Evolutionary conservation across 2,888 invertebrate genomes (phyloP).

Genomic region (Melieria crassipennis): DNA sequence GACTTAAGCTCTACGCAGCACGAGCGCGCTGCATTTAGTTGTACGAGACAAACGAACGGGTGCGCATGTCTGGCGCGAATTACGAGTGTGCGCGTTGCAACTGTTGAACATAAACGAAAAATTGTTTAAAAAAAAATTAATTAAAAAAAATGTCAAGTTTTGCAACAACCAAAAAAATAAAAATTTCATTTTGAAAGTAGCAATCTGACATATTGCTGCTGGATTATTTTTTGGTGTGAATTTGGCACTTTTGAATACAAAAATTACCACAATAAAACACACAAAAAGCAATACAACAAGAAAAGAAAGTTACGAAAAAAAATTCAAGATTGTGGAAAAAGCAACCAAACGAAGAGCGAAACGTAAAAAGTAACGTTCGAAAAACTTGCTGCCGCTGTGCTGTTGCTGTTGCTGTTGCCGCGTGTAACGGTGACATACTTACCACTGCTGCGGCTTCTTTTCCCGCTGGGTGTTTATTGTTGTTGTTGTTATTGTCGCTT

Average conservation of each 20-base stretch:
- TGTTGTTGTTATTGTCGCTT: conserved; percentile 21
- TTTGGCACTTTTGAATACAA: not conserved
- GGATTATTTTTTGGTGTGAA: not conserved
- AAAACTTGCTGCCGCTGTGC: conserved; percentile 9
- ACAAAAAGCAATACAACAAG: too few relatives aligned
- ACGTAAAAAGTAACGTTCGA: conserved; percentile 38
- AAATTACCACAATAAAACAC: not conserved
- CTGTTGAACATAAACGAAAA: conserved; percentile 5
- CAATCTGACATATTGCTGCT: too few relatives aligned
- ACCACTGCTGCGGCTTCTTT: conserved; percentile 31
- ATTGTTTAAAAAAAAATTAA: not conserved
- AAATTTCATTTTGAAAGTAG: not conserved
- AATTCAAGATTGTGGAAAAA: conserved; percentile 18
- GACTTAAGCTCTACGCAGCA: conserved; percentile 6
- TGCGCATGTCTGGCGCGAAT: conserved; percentile 32
- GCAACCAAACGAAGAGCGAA: conserved; percentile 26
- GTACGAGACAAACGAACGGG: conserved; percentile 28
- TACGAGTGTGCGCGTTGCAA: conserved; percentile 2
- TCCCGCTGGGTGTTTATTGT: not conserved
- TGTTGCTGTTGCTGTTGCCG: conserved; percentile 41
- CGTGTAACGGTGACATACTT: conserved; percentile 52
- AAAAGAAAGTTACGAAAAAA: conserved; percentile 5
- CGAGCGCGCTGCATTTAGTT: conserved; percentile 30
- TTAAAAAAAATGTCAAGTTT: conserved; percentile 25
- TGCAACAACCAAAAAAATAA: conserved; percentile 5